phyloP scores from a whole-genome alignment of 2,888 invertebrate species.

The Ophioninae sp. region DNA sequence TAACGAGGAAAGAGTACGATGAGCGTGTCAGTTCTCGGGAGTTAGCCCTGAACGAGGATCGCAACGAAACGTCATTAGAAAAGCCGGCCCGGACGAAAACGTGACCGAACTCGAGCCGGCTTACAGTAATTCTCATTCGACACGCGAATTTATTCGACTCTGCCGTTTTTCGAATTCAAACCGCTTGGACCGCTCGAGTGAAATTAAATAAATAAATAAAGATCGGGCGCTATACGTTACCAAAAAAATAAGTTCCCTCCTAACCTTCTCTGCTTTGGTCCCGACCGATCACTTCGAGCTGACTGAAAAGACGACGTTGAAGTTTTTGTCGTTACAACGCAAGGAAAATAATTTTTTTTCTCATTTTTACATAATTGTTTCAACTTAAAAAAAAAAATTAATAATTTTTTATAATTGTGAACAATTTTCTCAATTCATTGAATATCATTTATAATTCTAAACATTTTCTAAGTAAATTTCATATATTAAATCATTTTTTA shows the following conservation, averaged over 20 bases:
- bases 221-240: slow-evolving; percentile 9
- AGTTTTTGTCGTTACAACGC: too few relatives aligned
- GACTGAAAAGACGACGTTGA: not conserved
- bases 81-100: not conserved
- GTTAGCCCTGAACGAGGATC: slow-evolving; percentile 2
- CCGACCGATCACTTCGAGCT: not conserved
- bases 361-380: too few relatives aligned
- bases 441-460: too few relatives aligned
- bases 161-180: not conserved
- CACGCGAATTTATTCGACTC: not conserved
- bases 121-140: not conserved
- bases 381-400: too few relatives aligned
- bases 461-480: too few relatives aligned
- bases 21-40: not conserved
- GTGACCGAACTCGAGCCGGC: not conserved
- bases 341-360: too few relatives aligned
- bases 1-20: not conserved
- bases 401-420: too few relatives aligned
- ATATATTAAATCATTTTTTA: too few relatives aligned
- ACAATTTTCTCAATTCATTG: too few relatives aligned
- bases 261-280: not conserved
- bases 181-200: not conserved
- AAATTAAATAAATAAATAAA: not conserved
- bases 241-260: slow-evolving; percentile 8
- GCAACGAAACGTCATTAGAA: slow-evolving; percentile 22